Evolutionary conservation across 2,113 vertebrate species (phyloP), one percentile per base, ranked within the genome.

Genomic region (Mastomys coucha): DNA sequence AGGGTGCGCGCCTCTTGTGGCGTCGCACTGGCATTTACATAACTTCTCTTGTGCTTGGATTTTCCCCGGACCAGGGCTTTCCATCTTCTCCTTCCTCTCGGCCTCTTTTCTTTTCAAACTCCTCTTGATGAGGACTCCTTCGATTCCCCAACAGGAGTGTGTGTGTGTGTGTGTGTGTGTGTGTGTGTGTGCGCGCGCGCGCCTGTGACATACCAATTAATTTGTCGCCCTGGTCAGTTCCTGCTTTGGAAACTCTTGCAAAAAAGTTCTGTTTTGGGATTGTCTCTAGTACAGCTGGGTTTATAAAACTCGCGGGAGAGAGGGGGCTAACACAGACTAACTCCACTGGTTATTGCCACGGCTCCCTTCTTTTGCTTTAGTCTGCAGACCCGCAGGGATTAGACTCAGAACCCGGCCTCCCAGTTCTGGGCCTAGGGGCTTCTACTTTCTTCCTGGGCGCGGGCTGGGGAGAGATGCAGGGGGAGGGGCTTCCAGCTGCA

Each of bases 401-500:
- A 28, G 2, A 56, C 42, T 53, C 87, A n/a, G 39, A 92, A 36
- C 45, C n/a, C 2, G 9, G 36, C 51, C 58, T 60, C 90, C 5
- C 24, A 7, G 78, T 49, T 87, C 85, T 75, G 8, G 16, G 87
- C 63, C 88, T 56, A 2, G 1, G 60, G 86, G 86, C 65, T 14
- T 31, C 94, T 5, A 14, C 91, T 86, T 86, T 92, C 86, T 70
- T 67, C 67, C 2, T 7, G 85, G 92, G 67, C 88, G 56, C 80
- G 60, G 80, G 65, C 51, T 17, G 53, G 75, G 84, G 86, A 91
- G 96, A 86, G 91, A 51, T 60, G 73, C 33, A 60, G 75, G 94
- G 95, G 98, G 95, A 95, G 98, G 98, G 91, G 96, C 96, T 82
- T 92, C 92, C 92, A 96, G 97, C 95, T 97, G 98, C 97, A 91